Percentiles rank a stretch among this genome's conserved stretches.
These are phyloP conservation scores for Neuroterus valhalla DNA, from an alignment of 1,140 invertebrate species.

Conservation along the genomic window DNA sequence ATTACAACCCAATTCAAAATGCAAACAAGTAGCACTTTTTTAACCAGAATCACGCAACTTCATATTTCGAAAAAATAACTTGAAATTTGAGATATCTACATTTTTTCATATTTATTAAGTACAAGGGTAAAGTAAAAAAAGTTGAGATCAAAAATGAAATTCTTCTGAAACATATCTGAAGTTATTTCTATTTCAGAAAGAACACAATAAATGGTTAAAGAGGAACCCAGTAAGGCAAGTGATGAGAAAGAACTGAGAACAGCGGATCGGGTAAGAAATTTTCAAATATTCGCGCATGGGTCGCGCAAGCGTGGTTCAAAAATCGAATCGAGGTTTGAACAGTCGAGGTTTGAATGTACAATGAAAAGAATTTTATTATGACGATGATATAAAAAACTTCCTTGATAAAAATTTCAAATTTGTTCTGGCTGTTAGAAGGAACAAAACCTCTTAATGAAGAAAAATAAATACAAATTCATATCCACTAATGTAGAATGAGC, in stretches of 20 bases:
- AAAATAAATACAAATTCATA: no score
- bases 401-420: no score
- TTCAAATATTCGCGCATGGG: slow-evolving; percentile 9
- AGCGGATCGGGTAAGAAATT: neutral
- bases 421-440: no score
- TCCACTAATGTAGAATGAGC: no score
- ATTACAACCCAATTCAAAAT: neutral
- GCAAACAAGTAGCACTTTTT: neutral
- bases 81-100: neutral
- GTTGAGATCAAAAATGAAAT: neutral
- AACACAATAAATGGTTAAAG: neutral
- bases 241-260: slow-evolving; percentile 23
- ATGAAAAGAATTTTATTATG: no score
- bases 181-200: neutral
- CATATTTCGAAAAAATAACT: neutral
- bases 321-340: no score
- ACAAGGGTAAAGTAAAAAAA: neutral
- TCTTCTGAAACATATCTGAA: neutral
- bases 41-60: slow-evolving; percentile 7
- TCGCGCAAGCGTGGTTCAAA: neutral
- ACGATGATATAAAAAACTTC: no score
- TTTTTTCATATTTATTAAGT: neutral
- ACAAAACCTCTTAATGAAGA: no score
- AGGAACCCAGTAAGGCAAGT: neutral
- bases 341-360: no score